A percentile compares a stretch with the other conserved stretches of the same genome.
Conservation (phyloP, 1,140 invertebrate species). For the Archivesica marissinica region DNA sequence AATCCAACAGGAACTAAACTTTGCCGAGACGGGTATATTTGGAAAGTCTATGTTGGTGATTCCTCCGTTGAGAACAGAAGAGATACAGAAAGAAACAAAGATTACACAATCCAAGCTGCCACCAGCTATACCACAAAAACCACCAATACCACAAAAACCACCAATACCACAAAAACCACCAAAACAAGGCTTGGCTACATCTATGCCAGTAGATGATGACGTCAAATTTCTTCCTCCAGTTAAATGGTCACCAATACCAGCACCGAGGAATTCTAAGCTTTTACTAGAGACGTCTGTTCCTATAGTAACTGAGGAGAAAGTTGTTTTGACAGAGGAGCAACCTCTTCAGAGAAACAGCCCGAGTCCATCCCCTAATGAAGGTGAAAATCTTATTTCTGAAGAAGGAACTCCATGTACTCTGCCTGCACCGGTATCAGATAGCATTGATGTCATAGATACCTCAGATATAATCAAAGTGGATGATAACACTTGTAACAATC, state of each 20-base stretch:
- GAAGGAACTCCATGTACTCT: too few species aligned
- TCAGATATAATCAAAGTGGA: too few species aligned
- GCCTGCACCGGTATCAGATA: too few species aligned
- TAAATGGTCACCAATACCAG: neutral
- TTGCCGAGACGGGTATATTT: slow-evolving; percentile 17
- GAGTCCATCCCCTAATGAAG: neutral
- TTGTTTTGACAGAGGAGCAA: neutral
- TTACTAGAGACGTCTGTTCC: neutral
- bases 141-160: too few species aligned
- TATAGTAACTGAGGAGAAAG: neutral
- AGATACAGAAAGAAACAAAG: neutral
- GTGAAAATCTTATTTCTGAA: too few species aligned
- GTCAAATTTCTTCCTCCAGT: neutral
- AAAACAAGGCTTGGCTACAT: too few species aligned
- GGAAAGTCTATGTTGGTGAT: slow-evolving; percentile 6
- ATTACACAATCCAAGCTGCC: neutral
- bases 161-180: neutral
- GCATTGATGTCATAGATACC: too few species aligned
- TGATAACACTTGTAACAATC: too few species aligned
- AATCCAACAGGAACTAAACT: neutral
- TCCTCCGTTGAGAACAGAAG: neutral
- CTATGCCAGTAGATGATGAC: neutral
- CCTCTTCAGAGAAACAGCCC: neutral
- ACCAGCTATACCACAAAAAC: slow-evolving; percentile 2
- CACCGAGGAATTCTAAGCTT: neutral